Evolutionary conservation across 2,113 vertebrate genomes (phyloP), one percentile per base, ranked within the genome.

Genomic region (Amphiprion percula): DNA sequence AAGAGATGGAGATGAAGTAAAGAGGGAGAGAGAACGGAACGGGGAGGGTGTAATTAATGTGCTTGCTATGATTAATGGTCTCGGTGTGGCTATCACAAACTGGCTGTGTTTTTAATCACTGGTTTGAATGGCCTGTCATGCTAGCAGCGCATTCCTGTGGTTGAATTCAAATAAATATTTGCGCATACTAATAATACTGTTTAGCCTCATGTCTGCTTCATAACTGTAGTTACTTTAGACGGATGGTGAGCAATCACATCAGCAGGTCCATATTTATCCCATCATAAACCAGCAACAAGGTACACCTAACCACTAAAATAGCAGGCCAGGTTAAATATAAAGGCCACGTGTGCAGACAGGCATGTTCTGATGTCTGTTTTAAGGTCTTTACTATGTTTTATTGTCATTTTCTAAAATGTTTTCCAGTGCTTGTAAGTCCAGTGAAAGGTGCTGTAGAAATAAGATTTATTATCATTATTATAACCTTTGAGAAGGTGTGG

Each of bases 11-110:
- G 49, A 47, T 6, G 2, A 47, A 30, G 72, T 8, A 50, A n/a
- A 61, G 41, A 55, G 46, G 58, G 21, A 23, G 52, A 73, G 44
- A 65, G 53, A 59, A 56, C 28, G 46, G 30, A 74, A 50, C 80
- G 56, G 58, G 69, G 75, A 68, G 71, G 59, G 62, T 80, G 86
- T 92, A 90, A 93, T 90, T 84, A 92, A 92, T 79, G 80, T 80
- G 87, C 82, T 77, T 21, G 63, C 70, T 68, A 30, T 91, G 89
- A 93, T 94, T 91, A 94, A 92, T 91, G 84, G 80, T 62, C 87
- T 88, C 84, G 28, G 68, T 59, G 84, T 54, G 70, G 74, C 81
- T 79, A 90, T 90, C 79, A 66, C 87, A 90, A 86, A 86, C 83
- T 74, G 85, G 50, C 59, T 76, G 60, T 83, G 79, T 91, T 88